Percentiles rank a stretch among this genome's conserved stretches.
Conservation (phyloP, 2,113 vertebrate species). For the Corvus hawaiiensis region DNA sequence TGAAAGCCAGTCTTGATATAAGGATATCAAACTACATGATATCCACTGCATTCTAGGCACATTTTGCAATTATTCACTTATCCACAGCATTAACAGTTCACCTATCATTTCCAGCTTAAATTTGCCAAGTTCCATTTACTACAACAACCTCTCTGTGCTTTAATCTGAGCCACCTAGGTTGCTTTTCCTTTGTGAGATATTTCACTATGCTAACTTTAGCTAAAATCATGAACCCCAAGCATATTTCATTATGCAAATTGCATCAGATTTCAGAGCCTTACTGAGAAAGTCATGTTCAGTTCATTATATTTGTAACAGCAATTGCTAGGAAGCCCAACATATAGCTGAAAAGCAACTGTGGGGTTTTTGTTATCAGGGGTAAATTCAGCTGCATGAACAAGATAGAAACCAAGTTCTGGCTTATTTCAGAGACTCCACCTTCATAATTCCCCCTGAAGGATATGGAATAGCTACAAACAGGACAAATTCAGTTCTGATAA, state of each 20-base stretch:
- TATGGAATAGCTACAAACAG: not conserved
- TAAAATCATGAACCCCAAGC: not conserved
- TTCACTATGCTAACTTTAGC: not conserved
- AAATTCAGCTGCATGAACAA: not conserved
- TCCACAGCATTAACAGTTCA: not conserved
- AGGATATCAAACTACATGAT: not conserved
- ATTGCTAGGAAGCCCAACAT: not conserved
- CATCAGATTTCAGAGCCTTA: not conserved
- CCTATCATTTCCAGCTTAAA: not conserved
- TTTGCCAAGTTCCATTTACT: not conserved
- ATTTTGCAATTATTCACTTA: not conserved
- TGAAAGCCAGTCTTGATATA: not conserved
- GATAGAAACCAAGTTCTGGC: not conserved
- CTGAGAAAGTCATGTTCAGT: not conserved
- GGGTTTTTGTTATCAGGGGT: not conserved
- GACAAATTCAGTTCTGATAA: not conserved
- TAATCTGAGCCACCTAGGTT: not conserved
- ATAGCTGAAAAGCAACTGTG: not conserved
- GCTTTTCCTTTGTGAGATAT: not conserved
- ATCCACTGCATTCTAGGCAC: not conserved
- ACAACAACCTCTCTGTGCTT: not conserved
- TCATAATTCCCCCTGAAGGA: not conserved
- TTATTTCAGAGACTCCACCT: not conserved
- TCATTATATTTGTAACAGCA: not conserved
- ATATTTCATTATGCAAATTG: not conserved